phyloP scores from a whole-genome alignment of 2,888 invertebrate species.

The Magallana nippona region DNA sequence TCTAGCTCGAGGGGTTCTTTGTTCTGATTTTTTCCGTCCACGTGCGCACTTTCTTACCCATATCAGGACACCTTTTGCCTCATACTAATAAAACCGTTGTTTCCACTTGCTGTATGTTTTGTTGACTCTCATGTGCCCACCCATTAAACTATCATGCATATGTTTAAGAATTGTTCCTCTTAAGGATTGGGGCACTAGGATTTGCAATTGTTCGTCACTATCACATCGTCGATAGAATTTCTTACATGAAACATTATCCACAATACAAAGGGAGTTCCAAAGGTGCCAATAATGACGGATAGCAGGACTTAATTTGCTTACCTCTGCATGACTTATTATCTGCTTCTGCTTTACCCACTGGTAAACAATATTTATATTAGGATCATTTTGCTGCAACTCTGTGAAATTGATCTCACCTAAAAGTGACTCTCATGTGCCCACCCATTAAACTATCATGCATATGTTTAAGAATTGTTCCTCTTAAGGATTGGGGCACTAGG shows the following conservation, averaged over 20 bases:
- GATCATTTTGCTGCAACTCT: not conserved
- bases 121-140: slow-evolving; percentile 46
- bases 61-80: slow-evolving; percentile 23
- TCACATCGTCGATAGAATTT: slow-evolving; percentile 38
- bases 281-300: slow-evolving; percentile 43
- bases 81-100: slow-evolving; percentile 47
- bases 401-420: slow-evolving; percentile 3
- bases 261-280: slow-evolving; percentile 43
- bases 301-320: slow-evolving; percentile 35
- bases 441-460: slow-evolving; percentile 45
- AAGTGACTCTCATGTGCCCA: slow-evolving; percentile 44
- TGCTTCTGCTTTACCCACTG: slow-evolving; percentile 23
- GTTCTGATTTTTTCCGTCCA: slow-evolving; percentile 45
- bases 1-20: slow-evolving; percentile 40
- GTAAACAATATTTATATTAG: not conserved
- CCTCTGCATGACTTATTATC: slow-evolving; percentile 24
- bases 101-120: slow-evolving; percentile 40
- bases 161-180: slow-evolving; percentile 38
- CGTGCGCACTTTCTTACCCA: slow-evolving; percentile 27
- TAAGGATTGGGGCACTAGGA: slow-evolving; percentile 36
- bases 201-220: slow-evolving; percentile 25
- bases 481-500: slow-evolving; percentile 32
- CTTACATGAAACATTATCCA: slow-evolving; percentile 37
- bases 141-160: slow-evolving; percentile 45
- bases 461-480: slow-evolving; percentile 37